Conservation (phyloP, 2,113 vertebrate genomes). For the Hiodon tergisus region DNA sequence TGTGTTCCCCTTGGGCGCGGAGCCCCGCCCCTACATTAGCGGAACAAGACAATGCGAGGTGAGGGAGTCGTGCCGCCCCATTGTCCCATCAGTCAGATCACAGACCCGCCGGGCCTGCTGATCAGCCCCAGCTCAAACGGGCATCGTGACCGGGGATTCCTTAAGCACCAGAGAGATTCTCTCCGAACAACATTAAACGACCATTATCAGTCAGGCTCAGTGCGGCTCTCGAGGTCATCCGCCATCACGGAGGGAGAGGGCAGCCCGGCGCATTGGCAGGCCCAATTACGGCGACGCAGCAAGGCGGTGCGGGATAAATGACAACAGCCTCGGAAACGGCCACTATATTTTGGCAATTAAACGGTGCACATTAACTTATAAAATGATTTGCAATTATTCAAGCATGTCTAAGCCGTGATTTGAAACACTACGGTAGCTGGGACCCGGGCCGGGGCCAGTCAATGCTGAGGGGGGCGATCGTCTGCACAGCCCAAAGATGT, state of each 20-base stretch:
- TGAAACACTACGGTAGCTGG: slow-evolving; percentile 10
- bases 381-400: slow-evolving; percentile 28
- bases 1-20: slow-evolving; percentile 8
- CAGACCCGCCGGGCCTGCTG: slow-evolving; percentile 67
- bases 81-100: slow-evolving; percentile 66
- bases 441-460: slow-evolving; percentile 1
- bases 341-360: slow-evolving; percentile 30
- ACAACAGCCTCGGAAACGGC: slow-evolving; percentile 13
- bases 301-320: slow-evolving; percentile 17
- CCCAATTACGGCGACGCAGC: slow-evolving; percentile 13
- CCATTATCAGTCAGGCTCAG: slow-evolving; percentile 68
- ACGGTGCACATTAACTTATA: slow-evolving; percentile 25
- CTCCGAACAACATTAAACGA: slow-evolving; percentile 75
- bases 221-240: slow-evolving; percentile 71
- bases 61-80: slow-evolving; percentile 63
- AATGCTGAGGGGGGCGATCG: slow-evolving; percentile 1
- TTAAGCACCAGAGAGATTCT: slow-evolving; percentile 63
- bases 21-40: slow-evolving; percentile 53
- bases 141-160: slow-evolving; percentile 66
- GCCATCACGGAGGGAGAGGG: slow-evolving; percentile 29
- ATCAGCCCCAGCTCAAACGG: slow-evolving; percentile 67
- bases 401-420: slow-evolving; percentile 17
- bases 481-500: slow-evolving; percentile 23
- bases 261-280: not conserved
- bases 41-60: slow-evolving; percentile 65